Conservation (phyloP, 2,888 invertebrate genomes). For the Drosophila ustulata region DNA sequence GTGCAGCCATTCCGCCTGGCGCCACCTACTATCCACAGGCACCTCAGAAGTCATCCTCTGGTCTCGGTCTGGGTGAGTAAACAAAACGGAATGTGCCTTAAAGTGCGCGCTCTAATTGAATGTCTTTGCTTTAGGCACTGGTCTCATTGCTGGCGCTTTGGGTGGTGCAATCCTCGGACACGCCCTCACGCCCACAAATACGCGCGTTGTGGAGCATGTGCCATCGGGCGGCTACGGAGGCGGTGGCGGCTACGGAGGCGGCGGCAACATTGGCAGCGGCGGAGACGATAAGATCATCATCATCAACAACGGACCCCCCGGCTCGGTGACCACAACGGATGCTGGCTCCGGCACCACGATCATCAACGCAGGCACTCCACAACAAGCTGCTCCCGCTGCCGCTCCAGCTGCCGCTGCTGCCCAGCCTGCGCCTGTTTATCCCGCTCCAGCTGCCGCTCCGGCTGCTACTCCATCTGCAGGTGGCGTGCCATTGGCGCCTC, state of each 20-base stretch:
- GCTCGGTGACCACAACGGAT: constrained; percentile 79
- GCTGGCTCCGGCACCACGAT: constrained; percentile 78
- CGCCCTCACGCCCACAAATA: constrained; percentile 81
- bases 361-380: constrained; percentile 65
- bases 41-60: constrained; percentile 75
- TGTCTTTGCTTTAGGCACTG: constrained; percentile 73
- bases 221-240: constrained; percentile 42
- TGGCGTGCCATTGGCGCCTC: constrained; percentile 13
- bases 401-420: constrained; percentile 22
- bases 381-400: constrained; percentile 20
- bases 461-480: constrained; percentile 5
- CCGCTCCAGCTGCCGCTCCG: constrained; percentile 10
- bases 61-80: constrained; percentile 81
- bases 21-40: constrained; percentile 80
- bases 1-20: constrained; percentile 63
- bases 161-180: constrained; percentile 83
- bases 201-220: constrained; percentile 68
- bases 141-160: constrained; percentile 82
- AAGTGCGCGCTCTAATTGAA: not conserved
- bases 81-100: not conserved
- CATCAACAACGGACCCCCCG: constrained; percentile 84
- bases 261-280: constrained; percentile 34
- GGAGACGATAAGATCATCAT: constrained; percentile 83
- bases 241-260: constrained; percentile 52
- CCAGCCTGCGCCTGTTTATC: constrained; percentile 11